Evolutionary conservation across 2,888 invertebrate species (phyloP).

Genomic region (Maniola hyperantus): DNA sequence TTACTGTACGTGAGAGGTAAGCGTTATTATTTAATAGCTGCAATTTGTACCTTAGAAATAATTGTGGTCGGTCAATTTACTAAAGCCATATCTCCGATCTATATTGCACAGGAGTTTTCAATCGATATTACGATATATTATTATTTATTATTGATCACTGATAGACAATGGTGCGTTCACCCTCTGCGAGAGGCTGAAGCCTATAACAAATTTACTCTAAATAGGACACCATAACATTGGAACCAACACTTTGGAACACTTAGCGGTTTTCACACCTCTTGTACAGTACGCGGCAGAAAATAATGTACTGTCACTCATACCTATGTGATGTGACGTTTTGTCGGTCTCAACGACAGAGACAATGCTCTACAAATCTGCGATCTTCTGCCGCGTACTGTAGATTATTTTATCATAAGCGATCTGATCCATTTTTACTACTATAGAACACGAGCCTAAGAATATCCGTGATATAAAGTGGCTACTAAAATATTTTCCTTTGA

Average conservation of each 20-base stretch:
- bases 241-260: no score
- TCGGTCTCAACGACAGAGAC: no score
- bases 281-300: no score
- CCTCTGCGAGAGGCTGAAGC: no score
- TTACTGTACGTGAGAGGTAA: background rate
- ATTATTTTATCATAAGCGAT: background rate
- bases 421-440: background rate
- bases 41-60: constrained; percentile 17
- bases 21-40: constrained; percentile 24
- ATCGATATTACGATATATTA: constrained; percentile 5
- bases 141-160: background rate
- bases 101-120: constrained; percentile 8
- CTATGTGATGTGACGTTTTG: no score
- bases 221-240: no score
- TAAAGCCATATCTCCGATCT: constrained; percentile 19
- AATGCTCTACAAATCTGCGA: no score
- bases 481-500: background rate
- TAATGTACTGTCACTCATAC: no score
- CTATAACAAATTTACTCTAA: no score
- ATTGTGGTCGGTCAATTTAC: constrained; percentile 20
- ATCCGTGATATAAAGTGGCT: background rate
- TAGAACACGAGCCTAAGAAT: background rate
- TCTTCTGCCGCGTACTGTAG: no score
- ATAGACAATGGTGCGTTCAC: no score
- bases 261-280: no score